phyloP scores from a whole-genome alignment of 2,888 invertebrate species.

The Rhagium mordax region DNA sequence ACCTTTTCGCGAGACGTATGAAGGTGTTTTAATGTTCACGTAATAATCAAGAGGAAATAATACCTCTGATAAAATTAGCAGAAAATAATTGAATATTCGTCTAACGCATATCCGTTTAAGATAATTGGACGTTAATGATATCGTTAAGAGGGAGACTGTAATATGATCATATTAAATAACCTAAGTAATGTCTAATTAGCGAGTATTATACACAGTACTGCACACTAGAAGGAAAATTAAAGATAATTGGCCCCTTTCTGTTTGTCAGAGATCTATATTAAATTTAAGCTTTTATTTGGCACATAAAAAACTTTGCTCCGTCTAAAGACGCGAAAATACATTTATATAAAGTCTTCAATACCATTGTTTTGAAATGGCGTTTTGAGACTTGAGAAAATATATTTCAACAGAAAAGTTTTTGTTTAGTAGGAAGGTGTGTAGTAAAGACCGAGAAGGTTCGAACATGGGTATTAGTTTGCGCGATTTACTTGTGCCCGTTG shows the following conservation, averaged over 20 bases:
- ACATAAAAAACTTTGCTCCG: not conserved
- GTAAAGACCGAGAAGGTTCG: no score
- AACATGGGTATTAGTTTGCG: no score
- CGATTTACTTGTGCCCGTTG: no score
- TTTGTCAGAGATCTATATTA: not conserved
- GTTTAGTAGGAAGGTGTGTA: no score
- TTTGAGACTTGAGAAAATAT: no score
- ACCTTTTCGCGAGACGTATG: no score
- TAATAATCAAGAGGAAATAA: not conserved
- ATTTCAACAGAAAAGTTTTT: no score
- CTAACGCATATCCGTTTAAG: not conserved
- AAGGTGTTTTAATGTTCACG: no score
- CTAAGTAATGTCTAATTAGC: not conserved
- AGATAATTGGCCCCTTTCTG: not conserved
- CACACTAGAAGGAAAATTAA: not conserved
- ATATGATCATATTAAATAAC: not conserved
- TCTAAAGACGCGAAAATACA: no score
- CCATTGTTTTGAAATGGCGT: no score
- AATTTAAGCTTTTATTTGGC: not conserved
- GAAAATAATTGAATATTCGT: not conserved
- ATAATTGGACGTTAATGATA: not conserved
- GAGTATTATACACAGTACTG: not conserved
- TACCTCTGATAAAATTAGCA: not conserved
- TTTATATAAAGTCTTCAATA: no score
- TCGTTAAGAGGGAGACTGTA: not conserved